These are phyloP conservation scores for Calycopis cecrops DNA, from an alignment of 1,140 invertebrate genomes.

Conservation along the genomic window DNA sequence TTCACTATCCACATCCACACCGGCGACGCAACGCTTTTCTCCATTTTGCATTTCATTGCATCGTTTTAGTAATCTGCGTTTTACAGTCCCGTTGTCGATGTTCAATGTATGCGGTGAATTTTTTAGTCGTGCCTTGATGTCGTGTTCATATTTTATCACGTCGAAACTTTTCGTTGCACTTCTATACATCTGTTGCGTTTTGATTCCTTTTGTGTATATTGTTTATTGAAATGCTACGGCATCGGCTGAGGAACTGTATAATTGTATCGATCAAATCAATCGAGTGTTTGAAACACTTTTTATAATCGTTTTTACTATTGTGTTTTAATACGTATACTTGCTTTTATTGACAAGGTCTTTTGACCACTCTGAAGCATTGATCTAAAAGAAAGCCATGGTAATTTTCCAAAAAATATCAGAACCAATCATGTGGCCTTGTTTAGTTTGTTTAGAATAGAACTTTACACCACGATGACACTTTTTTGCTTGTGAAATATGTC, in stretches of 20 bases:
- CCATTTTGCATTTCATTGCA: neutral
- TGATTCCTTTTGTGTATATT: constrained; percentile 14
- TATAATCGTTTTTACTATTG: neutral
- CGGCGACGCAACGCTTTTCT: constrained; percentile 8
- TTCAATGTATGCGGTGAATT: constrained; percentile 9
- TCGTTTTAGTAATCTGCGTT: neutral
- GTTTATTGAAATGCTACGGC: constrained; percentile 8
- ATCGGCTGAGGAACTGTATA: neutral
- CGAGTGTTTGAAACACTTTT: no score
- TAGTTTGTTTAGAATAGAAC: no score
- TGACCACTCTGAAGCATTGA: no score
- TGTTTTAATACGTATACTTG: neutral
- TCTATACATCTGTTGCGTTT: constrained; percentile 12
- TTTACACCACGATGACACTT: no score
- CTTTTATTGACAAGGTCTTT: neutral
- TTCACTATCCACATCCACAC: constrained; percentile 27
- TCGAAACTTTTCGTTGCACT: constrained; percentile 18
- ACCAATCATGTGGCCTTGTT: no score
- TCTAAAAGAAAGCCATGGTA: no score
- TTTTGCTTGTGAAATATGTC: no score
- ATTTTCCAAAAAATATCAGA: no score
- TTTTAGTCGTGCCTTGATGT: neutral
- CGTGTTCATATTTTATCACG: constrained; percentile 5
- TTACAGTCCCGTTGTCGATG: neutral
- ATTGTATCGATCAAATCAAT: no score